phyloP scores from a whole-genome alignment of 2,888 invertebrate species.

The Drosophila limbata region DNA sequence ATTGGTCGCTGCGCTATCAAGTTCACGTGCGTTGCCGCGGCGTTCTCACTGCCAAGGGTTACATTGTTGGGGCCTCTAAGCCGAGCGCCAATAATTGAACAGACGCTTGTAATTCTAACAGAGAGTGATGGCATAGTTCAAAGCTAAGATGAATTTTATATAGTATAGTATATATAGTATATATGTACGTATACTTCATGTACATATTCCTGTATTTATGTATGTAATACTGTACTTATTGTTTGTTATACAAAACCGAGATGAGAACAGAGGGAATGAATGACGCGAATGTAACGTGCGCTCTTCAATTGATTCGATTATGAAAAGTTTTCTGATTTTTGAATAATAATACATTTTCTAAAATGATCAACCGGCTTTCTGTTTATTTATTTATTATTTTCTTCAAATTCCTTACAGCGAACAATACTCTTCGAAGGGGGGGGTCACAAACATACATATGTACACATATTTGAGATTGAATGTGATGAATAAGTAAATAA shows the following conservation, averaged over 20 bases:
- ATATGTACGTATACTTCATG: slow-evolving; percentile 4
- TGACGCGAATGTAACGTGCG: slow-evolving; percentile 21
- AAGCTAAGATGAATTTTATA: slow-evolving; percentile 58
- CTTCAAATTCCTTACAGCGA: background rate
- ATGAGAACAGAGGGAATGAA: slow-evolving; percentile 38
- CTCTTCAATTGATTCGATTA: slow-evolving; percentile 58
- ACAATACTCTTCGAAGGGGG: background rate
- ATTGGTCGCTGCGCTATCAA: slow-evolving; percentile 94
- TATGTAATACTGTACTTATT: slow-evolving; percentile 70
- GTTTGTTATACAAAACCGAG: slow-evolving; percentile 74
- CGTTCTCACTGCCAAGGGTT: slow-evolving; percentile 95
- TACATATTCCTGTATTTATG: background rate
- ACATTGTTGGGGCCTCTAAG: slow-evolving; percentile 87
- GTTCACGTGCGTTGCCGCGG: slow-evolving; percentile 96
- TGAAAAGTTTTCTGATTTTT: slow-evolving; percentile 56
- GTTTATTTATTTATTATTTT: background rate
- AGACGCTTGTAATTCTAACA: background rate
- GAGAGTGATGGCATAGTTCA: slow-evolving; percentile 33
- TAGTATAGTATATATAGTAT: slow-evolving; percentile 25
- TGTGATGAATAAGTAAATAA: slow-evolving; percentile 17
- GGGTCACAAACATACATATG: slow-evolving; percentile 12
- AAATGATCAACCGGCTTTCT: slow-evolving; percentile 41
- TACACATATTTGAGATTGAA: slow-evolving; percentile 7
- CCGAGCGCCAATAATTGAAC: slow-evolving; percentile 40
- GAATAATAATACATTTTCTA: slow-evolving; percentile 61